These are phyloP conservation scores for Mus spretus DNA, from an alignment of 2,797 vertebrate species.

Conservation along the genomic window DNA sequence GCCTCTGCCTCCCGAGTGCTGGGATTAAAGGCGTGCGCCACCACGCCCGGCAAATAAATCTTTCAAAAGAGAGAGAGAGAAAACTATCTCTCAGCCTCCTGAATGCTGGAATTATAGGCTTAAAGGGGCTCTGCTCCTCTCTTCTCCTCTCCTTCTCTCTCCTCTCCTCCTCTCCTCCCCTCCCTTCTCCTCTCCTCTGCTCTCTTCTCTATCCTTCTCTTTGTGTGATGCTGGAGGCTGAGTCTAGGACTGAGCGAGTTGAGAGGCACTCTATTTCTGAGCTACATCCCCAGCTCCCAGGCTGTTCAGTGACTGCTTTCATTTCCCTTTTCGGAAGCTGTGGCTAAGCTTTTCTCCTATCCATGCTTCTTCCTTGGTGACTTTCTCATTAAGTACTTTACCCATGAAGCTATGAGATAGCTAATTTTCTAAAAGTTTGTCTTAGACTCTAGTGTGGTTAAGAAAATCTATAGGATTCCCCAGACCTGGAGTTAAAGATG, in stretches of 20 bases:
- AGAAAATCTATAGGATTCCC: background rate
- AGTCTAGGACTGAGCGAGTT: background rate
- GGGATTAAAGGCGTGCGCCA: no score
- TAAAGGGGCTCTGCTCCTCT: background rate
- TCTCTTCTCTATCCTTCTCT: no score
- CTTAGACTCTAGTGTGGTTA: background rate
- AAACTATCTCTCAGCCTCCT: background rate
- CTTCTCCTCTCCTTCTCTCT: no score
- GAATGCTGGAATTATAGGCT: background rate
- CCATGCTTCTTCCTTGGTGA: background rate
- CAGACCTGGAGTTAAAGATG: background rate
- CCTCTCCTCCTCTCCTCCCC: background rate
- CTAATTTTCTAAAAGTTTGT: background rate
- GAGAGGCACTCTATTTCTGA: background rate
- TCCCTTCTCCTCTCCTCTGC: no score
- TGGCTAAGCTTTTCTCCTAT: background rate
- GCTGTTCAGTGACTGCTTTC: background rate
- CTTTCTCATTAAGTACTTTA: slow-evolving; percentile 23
- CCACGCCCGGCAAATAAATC: no score
- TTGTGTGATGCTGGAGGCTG: background rate
- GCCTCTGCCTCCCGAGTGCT: no score
- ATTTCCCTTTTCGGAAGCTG: background rate
- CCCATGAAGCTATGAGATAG: background rate
- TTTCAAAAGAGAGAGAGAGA: background rate
- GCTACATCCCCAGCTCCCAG: background rate